phyloP scores from a whole-genome alignment of 2,888 invertebrate genomes.

The Rhaphigaster nebulosa region DNA sequence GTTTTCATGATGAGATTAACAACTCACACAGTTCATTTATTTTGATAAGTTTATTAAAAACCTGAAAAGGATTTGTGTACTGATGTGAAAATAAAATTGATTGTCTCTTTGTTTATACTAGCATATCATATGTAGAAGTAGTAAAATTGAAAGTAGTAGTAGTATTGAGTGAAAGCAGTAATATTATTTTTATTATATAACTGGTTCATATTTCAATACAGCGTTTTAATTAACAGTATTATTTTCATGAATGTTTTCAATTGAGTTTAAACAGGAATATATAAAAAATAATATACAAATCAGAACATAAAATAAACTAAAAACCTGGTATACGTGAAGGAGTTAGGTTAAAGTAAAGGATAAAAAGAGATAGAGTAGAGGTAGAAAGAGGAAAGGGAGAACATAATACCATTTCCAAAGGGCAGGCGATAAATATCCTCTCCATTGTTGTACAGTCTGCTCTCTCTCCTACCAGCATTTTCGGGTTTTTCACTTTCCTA shows the following conservation, averaged over 20 bases:
- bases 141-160: too few species aligned
- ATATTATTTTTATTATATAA: too few species aligned
- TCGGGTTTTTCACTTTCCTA: slow-evolving; percentile 48
- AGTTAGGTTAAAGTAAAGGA: slow-evolving; percentile 22
- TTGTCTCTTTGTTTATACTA: too few species aligned
- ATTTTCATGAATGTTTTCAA: background rate
- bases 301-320: slow-evolving; percentile 1
- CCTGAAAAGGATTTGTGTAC: too few species aligned
- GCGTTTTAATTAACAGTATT: too few species aligned
- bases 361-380: slow-evolving; percentile 49
- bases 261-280: background rate
- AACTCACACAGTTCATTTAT: too few species aligned
- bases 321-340: background rate
- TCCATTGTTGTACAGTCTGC: slow-evolving; percentile 38
- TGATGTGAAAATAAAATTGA: too few species aligned
- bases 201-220: too few species aligned
- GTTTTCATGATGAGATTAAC: too few species aligned
- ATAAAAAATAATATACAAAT: slow-evolving; percentile 8
- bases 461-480: slow-evolving; percentile 41
- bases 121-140: too few species aligned
- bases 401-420: slow-evolving; percentile 52
- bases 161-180: too few species aligned
- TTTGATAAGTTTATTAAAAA: too few species aligned
- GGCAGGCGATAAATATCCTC: slow-evolving; percentile 49
- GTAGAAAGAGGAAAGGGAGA: slow-evolving; percentile 35